Base-by-base conservation (phyloP, 2,113 vertebrate genomes). In the Podarcis muralis region DNA sequence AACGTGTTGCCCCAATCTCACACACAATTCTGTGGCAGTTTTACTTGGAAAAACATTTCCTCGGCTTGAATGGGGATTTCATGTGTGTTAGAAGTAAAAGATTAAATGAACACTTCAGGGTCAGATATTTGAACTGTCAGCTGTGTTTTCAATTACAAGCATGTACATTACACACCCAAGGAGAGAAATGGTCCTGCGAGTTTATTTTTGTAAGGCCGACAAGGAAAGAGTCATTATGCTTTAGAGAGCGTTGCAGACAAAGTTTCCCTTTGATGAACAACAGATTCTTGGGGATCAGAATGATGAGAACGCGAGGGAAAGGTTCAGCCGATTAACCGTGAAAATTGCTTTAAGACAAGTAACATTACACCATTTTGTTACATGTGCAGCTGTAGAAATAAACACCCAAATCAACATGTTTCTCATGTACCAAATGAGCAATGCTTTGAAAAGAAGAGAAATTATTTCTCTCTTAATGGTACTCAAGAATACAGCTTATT, bases 91-190 rank as follows among this genome's bases (percentile, higher is more conserved):
- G 81, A 91, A 84, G 62, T 84, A 85, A 92, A 84, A 74, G 37
- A 66, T 57, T 87, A 80, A 91, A 15, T 76, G 62, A 79, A 37
- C 93, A 23, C 27, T 81, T 89, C 71, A 88, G 83, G 89, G 72
- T 12, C 87, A 90, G 76, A 83, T 91, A 74, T 25, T 90, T 92
- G 88, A 94, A 91, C 86, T 89, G 62, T 89, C 84, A 89, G 57
- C 83, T 93, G 48, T 89, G 91, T 92, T 95, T 92, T 72, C 83
- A 85, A 57, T 89, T 94, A 89, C 81, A 91, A n/a, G 84, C 85
- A 87, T 84, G 32, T 93, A 53, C 0, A 1, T 66, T 86, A 18
- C 8, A 2, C 35, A 87, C 16, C 48, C 81, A 92, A 89, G 59
- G 62, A 88, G 65, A 87, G 72, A 89, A 84, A 83, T 48, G 23